phyloP scores from a whole-genome alignment of 2,797 vertebrate genomes.

The Alfaro cultratus region DNA sequence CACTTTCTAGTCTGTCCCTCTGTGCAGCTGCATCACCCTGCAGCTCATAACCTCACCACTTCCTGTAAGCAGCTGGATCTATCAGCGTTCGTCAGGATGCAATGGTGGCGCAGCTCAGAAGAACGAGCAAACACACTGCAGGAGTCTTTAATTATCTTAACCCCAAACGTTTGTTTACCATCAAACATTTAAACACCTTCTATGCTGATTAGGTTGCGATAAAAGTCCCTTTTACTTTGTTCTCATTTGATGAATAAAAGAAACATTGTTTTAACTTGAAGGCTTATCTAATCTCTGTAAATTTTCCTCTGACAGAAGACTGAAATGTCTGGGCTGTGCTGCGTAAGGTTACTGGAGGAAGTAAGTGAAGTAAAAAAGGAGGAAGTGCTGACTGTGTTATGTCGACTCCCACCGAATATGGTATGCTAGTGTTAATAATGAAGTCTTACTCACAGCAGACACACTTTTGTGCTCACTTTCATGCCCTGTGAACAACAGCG shows the following conservation, averaged over 20 bases:
- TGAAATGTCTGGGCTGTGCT: constrained; percentile 31
- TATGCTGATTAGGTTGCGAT: neutral
- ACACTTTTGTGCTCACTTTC: constrained; percentile 26
- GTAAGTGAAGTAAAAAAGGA: constrained; percentile 59
- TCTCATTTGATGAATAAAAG: neutral
- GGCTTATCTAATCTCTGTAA: neutral
- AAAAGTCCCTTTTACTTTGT: neutral
- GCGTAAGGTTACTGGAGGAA: constrained; percentile 70
- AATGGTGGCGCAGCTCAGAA: constrained; percentile 48
- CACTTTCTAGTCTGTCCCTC: constrained; percentile 17
- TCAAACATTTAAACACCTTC: neutral
- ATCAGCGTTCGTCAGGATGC: constrained; percentile 53
- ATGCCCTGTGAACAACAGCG: constrained; percentile 1
- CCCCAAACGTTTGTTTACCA: neutral
- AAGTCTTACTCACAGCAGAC: constrained; percentile 30
- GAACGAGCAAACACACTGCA: constrained; percentile 53
- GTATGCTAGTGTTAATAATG: constrained; percentile 56
- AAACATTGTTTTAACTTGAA: neutral
- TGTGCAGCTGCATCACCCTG: constrained; percentile 42
- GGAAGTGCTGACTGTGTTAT: constrained; percentile 69
- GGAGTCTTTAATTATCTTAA: constrained; percentile 22
- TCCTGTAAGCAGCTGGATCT: constrained; percentile 60
- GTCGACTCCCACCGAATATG: constrained; percentile 51
- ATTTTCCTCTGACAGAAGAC: constrained; percentile 17
- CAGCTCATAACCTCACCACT: constrained; percentile 49